phyloP scores from a whole-genome alignment of 1,140 invertebrate genomes.

The Cyclina sinensis region DNA sequence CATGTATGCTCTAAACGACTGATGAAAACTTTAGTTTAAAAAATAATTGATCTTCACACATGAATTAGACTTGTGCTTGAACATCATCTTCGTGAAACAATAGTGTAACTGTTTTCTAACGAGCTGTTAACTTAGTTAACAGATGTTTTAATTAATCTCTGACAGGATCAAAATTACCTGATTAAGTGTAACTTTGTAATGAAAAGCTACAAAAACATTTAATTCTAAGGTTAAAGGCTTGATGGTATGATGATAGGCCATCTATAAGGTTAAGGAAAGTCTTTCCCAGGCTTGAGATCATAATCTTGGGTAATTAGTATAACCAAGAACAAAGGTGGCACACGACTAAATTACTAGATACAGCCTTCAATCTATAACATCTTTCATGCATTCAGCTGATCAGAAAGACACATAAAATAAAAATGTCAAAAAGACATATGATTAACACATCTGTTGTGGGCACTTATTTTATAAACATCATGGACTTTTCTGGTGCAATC shows the following conservation, averaged over 20 bases:
- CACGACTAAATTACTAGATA: background rate
- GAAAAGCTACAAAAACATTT: constrained; percentile 24
- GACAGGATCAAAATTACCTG: constrained; percentile 46
- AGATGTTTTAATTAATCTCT: constrained; percentile 36
- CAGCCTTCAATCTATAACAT: background rate
- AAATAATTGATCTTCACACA: background rate
- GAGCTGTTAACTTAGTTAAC: constrained; percentile 15
- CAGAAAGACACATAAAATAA: background rate
- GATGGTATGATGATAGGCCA: constrained; percentile 24
- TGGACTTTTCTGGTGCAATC: background rate
- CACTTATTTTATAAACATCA: too few species aligned
- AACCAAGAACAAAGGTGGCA: constrained; percentile 8
- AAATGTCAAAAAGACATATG: constrained; percentile 26
- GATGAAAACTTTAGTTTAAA: too few species aligned
- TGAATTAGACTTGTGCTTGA: too few species aligned
- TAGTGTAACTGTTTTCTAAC: background rate
- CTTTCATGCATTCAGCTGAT: constrained; percentile 21
- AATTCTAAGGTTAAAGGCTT: constrained; percentile 9
- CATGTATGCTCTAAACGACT: too few species aligned
- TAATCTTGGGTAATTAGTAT: constrained; percentile 41
- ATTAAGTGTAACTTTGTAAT: constrained; percentile 25
- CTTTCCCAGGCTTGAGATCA: background rate
- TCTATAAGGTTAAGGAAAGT: constrained; percentile 37
- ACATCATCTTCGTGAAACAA: background rate
- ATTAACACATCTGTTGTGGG: background rate